Conservation (phyloP, 2,113 vertebrate species). For the Phalacrocorax carbo region DNA sequence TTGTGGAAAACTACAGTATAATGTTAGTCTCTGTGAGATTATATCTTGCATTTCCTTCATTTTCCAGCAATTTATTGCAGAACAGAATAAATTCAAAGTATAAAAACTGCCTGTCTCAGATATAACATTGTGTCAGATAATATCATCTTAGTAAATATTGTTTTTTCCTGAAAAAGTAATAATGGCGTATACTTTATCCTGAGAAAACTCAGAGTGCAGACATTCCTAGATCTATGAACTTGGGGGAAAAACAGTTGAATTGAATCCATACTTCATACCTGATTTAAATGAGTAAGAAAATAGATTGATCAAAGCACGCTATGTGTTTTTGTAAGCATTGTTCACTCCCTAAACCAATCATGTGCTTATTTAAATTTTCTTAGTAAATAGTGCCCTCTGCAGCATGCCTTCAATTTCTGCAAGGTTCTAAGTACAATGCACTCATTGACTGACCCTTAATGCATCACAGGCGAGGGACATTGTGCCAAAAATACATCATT, state of each 20-base stretch:
- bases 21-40: neutral
- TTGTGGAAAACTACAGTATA: neutral
- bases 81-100: neutral
- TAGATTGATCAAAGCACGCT: neutral
- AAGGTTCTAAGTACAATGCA: neutral
- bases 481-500: neutral
- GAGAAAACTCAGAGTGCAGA: neutral
- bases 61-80: conserved; percentile 39
- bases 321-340: neutral
- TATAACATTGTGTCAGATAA: neutral
- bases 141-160: neutral
- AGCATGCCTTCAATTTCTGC: neutral
- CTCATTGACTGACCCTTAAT: neutral
- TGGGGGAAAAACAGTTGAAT: neutral
- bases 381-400: conserved; percentile 73
- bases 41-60: conserved; percentile 9
- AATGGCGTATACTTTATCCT: neutral
- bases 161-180: neutral
- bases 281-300: neutral
- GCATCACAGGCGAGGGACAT: neutral
- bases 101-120: neutral
- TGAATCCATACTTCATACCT: neutral
- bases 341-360: neutral
- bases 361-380: neutral
- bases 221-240: neutral